phyloP scores from a whole-genome alignment of 35 echinoderm and acorn worm species.

The Stichopus chloronotus region DNA sequence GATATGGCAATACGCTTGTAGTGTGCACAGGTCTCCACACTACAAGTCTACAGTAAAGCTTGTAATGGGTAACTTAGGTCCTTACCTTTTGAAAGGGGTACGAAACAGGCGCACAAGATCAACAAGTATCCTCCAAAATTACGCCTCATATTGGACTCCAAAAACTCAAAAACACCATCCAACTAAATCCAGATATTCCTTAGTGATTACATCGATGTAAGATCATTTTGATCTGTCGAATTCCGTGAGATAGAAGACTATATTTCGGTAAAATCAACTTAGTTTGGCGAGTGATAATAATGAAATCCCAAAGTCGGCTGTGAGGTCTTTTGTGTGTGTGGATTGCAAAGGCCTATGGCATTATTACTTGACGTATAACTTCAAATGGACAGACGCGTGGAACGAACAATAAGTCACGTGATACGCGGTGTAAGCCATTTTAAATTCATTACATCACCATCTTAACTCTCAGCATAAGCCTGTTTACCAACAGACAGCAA shows the following conservation, averaged over 20 bases:
- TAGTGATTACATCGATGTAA: conserved; percentile 25
- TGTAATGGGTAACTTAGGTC: not conserved
- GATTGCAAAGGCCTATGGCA: not conserved
- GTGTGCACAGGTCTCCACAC: too few relatives aligned
- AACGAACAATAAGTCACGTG: too few relatives aligned
- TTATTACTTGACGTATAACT: too few relatives aligned
- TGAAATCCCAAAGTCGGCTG: not conserved
- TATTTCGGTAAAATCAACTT: not conserved
- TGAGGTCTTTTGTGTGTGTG: not conserved
- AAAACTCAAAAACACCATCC: conserved; percentile 25
- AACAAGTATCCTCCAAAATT: conserved; percentile 38
- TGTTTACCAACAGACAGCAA: too few relatives aligned
- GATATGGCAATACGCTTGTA: too few relatives aligned
- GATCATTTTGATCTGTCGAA: conserved; percentile 10
- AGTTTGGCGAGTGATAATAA: not conserved
- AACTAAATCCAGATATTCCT: conserved; percentile 47
- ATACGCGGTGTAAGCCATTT: too few relatives aligned
- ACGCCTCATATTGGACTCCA: conserved; percentile 33
- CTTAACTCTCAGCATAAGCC: too few relatives aligned
- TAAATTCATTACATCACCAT: too few relatives aligned
- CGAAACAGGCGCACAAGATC: conserved; percentile 14
- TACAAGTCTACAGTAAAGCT: not conserved
- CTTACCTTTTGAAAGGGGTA: conserved; percentile 21
- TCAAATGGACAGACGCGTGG: too few relatives aligned
- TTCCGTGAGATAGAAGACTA: not conserved